Evolutionary conservation across 2,113 vertebrate genomes (phyloP).

Genomic region (Lasiurus cinereus): DNA sequence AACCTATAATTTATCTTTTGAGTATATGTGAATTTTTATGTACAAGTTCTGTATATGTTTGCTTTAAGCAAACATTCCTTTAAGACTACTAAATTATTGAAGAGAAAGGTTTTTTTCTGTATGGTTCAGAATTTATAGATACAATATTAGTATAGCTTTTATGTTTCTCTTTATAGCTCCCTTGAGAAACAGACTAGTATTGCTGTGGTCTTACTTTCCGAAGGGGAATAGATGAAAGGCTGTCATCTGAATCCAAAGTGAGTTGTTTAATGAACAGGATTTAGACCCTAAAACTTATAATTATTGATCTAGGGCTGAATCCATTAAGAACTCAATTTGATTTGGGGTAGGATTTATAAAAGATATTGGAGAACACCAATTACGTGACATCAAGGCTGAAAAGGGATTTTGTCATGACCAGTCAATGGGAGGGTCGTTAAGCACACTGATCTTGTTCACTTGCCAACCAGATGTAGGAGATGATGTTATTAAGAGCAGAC

Average conservation of each 20-base stretch:
- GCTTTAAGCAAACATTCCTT: constrained; percentile 19
- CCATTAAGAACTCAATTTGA: constrained; percentile 28
- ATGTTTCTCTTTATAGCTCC: constrained; percentile 21
- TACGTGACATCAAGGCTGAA: not conserved
- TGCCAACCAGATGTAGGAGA: not conserved
- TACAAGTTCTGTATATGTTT: constrained; percentile 37
- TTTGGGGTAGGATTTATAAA: constrained; percentile 20
- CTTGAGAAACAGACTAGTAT: constrained; percentile 41
- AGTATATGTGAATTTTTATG: not conserved
- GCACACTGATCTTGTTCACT: not conserved
- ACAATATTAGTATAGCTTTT: constrained; percentile 32
- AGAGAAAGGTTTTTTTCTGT: constrained; percentile 19
- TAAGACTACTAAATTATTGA: constrained; percentile 26
- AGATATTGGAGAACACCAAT: not conserved
- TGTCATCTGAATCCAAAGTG: constrained; percentile 38
- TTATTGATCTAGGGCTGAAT: not conserved
- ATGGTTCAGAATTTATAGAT: constrained; percentile 50
- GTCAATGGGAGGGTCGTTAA: not conserved
- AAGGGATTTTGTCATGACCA: not conserved
- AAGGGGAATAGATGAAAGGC: not conserved
- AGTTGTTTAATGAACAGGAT: constrained; percentile 42
- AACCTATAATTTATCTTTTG: constrained; percentile 44
- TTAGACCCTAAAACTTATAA: not conserved
- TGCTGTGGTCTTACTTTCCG: constrained; percentile 38
- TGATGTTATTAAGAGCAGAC: not conserved